A percentile compares a stretch with the other conserved stretches of the same genome.
Evolutionary conservation across 1,140 invertebrate species (phyloP).

Genomic region (Aphelinus certus): DNA sequence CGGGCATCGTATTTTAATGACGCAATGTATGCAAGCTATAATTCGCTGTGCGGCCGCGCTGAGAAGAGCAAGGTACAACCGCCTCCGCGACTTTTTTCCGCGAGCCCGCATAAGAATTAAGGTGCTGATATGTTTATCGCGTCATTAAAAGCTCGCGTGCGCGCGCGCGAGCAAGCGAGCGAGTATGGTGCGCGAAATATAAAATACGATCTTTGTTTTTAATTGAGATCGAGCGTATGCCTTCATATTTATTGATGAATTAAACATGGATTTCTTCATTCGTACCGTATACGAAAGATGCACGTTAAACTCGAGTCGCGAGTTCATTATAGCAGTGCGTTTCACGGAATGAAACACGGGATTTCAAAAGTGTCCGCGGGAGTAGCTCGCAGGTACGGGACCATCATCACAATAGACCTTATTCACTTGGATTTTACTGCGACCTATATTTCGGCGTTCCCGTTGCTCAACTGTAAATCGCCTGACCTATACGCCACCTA

Average conservation of each 20-base stretch:
- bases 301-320: too few species aligned
- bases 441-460: too few species aligned
- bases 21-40: slow-evolving; percentile 27
- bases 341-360: too few species aligned
- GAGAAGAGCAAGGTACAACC: not conserved
- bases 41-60: slow-evolving; percentile 10
- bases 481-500: too few species aligned
- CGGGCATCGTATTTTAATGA: slow-evolving; percentile 36
- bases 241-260: slow-evolving; percentile 15
- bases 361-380: too few species aligned
- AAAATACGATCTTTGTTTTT: slow-evolving; percentile 28
- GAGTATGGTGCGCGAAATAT: not conserved
- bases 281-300: too few species aligned
- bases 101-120: not conserved
- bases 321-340: too few species aligned
- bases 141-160: slow-evolving; percentile 33
- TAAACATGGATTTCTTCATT: not conserved
- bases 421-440: too few species aligned
- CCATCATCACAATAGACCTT: too few species aligned
- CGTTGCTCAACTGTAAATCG: too few species aligned
- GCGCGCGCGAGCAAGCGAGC: not conserved
- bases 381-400: too few species aligned
- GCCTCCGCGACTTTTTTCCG: not conserved
- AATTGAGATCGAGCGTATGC: slow-evolving; percentile 26
- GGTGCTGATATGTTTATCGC: slow-evolving; percentile 39